A percentile compares a stretch with the other conserved stretches of the same genome.
Evolutionary conservation across 2,113 vertebrate genomes (phyloP).

Genomic region (Phrynocephalus versicolor): DNA sequence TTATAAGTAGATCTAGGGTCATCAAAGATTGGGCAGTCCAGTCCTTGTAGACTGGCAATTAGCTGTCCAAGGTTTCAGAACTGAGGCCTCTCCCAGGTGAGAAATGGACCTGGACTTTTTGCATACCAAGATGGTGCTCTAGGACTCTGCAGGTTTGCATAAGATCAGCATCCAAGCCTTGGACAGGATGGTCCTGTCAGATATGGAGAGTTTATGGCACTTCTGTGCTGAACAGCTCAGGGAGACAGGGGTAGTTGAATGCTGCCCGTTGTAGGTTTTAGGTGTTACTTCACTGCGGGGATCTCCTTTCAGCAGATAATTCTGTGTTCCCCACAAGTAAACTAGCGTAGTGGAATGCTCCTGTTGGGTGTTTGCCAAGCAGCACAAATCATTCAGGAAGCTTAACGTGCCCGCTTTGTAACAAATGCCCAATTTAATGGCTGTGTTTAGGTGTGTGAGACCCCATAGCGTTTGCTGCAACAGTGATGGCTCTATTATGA

Average conservation of each 20-base stretch:
- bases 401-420: constrained; percentile 57
- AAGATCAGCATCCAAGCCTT: no score
- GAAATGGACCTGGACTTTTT: no score
- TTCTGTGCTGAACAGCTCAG: neutral
- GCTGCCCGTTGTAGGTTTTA: neutral
- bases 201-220: no score
- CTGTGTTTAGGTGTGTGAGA: constrained; percentile 67
- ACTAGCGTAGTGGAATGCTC: constrained; percentile 19
- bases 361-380: constrained; percentile 33
- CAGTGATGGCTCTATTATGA: constrained; percentile 73
- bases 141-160: no score
- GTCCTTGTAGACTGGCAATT: no score
- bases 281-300: neutral
- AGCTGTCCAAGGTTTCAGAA: no score
- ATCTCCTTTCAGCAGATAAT: neutral
- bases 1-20: no score
- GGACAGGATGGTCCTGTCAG: no score
- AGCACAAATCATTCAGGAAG: constrained; percentile 45
- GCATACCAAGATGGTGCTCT: no score
- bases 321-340: neutral
- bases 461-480: constrained; percentile 61
- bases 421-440: constrained; percentile 59
- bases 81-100: no score
- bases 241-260: neutral
- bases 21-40: no score